Conservation (phyloP, 2,888 invertebrate genomes). For the Cheilosia grossa region DNA sequence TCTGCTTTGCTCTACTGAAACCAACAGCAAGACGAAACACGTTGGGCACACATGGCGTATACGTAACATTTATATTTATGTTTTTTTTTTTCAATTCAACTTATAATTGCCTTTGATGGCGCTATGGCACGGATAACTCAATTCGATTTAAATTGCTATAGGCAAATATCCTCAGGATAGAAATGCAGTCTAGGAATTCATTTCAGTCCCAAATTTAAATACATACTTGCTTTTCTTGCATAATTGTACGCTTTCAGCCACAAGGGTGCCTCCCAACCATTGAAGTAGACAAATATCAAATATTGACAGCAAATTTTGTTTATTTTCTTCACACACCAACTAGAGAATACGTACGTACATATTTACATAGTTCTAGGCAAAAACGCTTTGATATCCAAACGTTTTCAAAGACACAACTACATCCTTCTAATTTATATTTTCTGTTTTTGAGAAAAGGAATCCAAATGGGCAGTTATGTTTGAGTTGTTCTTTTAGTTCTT, state of each 20-base stretch:
- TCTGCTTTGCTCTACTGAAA: too few relatives aligned
- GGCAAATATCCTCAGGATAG: background rate
- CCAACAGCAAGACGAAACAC: background rate
- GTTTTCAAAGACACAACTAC: background rate
- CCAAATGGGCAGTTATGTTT: constrained; percentile 13
- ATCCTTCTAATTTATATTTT: constrained; percentile 2
- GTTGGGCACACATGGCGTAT: constrained; percentile 24
- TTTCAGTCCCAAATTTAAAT: too few relatives aligned
- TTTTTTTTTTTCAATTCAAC: background rate
- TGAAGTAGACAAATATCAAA: background rate
- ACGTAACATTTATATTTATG: constrained; percentile 24
- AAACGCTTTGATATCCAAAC: constrained; percentile 12
- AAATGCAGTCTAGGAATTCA: too few relatives aligned
- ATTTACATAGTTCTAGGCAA: constrained; percentile 39
- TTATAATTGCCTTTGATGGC: too few relatives aligned
- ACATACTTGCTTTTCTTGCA: too few relatives aligned
- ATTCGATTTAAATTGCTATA: background rate
- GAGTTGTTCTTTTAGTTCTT: constrained; percentile 20
- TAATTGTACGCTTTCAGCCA: too few relatives aligned
- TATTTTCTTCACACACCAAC: constrained; percentile 36
- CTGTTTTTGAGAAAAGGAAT: background rate
- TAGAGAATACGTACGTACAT: constrained; percentile 26
- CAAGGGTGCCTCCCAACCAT: background rate
- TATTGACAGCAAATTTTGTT: constrained; percentile 23
- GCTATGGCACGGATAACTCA: too few relatives aligned